Evolutionary conservation across 2,797 vertebrate genomes (phyloP).

Genomic region (Botia kubotai): DNA sequence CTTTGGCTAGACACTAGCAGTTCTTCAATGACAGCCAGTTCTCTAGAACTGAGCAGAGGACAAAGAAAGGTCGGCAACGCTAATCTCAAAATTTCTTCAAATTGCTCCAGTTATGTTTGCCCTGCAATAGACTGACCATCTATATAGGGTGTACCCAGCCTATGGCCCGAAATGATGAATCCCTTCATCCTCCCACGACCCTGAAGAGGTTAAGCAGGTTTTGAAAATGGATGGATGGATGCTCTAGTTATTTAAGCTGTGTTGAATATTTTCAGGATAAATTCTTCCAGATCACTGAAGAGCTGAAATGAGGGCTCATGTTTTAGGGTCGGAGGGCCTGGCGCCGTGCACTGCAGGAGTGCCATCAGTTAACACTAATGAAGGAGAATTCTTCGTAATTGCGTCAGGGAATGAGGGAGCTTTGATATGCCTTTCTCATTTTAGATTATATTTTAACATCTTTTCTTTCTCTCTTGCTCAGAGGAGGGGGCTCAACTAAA

Average conservation of each 20-base stretch:
- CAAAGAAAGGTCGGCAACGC: not conserved
- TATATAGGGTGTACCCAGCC: too few relatives aligned
- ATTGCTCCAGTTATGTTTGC: not conserved
- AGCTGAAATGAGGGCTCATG: not conserved
- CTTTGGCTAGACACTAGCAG: too few relatives aligned
- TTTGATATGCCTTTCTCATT: constrained; percentile 68
- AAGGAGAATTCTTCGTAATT: constrained; percentile 87
- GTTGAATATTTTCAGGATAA: not conserved
- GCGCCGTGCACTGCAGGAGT: not conserved
- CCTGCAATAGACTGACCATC: too few relatives aligned
- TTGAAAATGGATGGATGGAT: too few relatives aligned
- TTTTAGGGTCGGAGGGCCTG: not conserved
- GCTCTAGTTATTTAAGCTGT: not conserved
- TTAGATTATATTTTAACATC: constrained; percentile 27
- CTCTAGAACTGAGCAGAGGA: not conserved
- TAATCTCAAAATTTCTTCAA: not conserved
- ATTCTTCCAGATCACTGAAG: too few relatives aligned
- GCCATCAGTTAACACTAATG: constrained; percentile 87
- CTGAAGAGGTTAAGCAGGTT: too few relatives aligned
- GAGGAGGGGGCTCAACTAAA: constrained; percentile 65
- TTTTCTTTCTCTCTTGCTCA: not conserved
- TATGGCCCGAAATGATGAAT: too few relatives aligned
- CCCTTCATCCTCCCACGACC: too few relatives aligned
- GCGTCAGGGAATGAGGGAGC: constrained; percentile 82
- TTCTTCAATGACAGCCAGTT: not conserved